Conservation (phyloP, 2,888 invertebrate genomes). For the Chironomus tentans region DNA sequence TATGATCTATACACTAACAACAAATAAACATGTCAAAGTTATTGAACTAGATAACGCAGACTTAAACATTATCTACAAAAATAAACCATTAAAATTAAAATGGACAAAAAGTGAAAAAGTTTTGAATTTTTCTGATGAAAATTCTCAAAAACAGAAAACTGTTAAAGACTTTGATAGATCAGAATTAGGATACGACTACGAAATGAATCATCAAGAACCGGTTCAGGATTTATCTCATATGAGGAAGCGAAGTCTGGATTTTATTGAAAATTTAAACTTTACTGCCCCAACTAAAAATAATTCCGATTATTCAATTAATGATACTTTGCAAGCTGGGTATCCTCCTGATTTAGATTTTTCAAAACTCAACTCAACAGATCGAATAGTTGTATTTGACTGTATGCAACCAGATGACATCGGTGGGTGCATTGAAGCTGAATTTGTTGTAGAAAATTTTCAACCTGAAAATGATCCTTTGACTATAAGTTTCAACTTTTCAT, state of each 20-base stretch:
- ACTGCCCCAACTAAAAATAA: conserved; percentile 32
- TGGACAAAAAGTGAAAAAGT: conserved; percentile 21
- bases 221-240: background rate
- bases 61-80: conserved; percentile 38
- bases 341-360: too few relatives aligned
- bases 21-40: conserved; percentile 34
- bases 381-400: conserved; percentile 42
- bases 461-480: conserved; percentile 35
- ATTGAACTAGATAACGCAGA: conserved; percentile 37
- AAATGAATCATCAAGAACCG: background rate
- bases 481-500: conserved; percentile 36
- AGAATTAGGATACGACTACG: conserved; percentile 27
- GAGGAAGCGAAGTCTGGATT: background rate
- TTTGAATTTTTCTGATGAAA: background rate
- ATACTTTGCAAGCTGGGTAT: too few relatives aligned
- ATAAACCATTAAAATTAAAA: conserved; percentile 34
- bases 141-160: too few relatives aligned
- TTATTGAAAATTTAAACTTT: too few relatives aligned
- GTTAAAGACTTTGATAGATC: conserved; percentile 30
- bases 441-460: conserved; percentile 37
- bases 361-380: conserved; percentile 30
- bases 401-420: conserved; percentile 34
- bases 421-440: conserved; percentile 37
- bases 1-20: conserved; percentile 37
- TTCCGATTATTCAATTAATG: too few relatives aligned